These are phyloP conservation scores for Alouatta palliata DNA, from an alignment of 2,113 vertebrate species.

Conservation along the genomic window DNA sequence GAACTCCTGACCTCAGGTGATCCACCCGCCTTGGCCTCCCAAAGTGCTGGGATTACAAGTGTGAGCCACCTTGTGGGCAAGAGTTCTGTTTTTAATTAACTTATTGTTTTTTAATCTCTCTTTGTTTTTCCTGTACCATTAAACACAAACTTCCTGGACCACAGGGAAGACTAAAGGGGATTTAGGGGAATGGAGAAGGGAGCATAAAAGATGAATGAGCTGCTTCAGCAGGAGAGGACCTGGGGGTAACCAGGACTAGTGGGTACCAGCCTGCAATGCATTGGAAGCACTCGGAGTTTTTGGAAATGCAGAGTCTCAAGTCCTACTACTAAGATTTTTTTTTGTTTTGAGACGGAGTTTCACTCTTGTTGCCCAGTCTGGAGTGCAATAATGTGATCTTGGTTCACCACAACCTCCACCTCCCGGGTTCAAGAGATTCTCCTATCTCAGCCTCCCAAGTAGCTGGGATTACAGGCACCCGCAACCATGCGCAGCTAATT, in stretches of 20 bases:
- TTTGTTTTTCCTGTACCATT: background rate
- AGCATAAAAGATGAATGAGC: background rate
- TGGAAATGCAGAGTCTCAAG: too few species aligned
- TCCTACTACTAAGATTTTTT: background rate
- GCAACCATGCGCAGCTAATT: too few species aligned
- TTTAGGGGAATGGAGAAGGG: accelerated
- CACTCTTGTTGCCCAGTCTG: too few species aligned
- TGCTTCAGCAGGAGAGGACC: background rate
- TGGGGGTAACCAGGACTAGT: background rate
- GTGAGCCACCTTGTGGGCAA: background rate
- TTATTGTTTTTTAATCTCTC: background rate
- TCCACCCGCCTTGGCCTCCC: background rate
- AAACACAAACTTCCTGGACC: background rate
- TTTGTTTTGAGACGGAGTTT: too few species aligned
- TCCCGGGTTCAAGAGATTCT: too few species aligned
- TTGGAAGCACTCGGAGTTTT: background rate
- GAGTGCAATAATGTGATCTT: too few species aligned
- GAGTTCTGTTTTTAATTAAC: background rate
- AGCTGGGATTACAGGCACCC: too few species aligned
- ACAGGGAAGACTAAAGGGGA: background rate
- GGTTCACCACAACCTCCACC: too few species aligned
- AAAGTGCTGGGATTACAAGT: background rate
- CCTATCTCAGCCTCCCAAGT: too few species aligned
- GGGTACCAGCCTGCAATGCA: background rate
- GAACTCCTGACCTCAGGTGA: background rate